These are phyloP conservation scores for Psammodynastes pulverulentus DNA, from an alignment of 2,113 vertebrate genomes.

Conservation along the genomic window DNA sequence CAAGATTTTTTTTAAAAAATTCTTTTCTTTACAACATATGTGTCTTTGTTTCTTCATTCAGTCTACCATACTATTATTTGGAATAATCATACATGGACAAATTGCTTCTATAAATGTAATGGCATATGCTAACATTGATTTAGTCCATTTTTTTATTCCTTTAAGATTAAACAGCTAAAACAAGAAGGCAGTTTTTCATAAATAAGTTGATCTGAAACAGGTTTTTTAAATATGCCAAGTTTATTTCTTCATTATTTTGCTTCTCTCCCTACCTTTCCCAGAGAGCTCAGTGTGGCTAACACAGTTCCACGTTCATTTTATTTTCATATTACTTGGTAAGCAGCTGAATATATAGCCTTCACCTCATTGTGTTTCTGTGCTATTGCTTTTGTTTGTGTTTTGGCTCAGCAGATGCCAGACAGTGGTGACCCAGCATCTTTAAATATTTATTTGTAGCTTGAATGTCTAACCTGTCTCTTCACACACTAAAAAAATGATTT, in stretches of 20 bases:
- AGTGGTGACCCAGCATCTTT: not conserved
- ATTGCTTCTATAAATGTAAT: not conserved
- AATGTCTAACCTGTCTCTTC: not conserved
- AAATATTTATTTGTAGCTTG: not conserved
- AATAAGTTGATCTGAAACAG: not conserved
- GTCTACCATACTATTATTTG: not conserved
- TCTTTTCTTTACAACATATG: not conserved
- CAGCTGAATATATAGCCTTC: not conserved
- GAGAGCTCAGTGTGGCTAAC: not conserved
- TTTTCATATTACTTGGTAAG: not conserved
- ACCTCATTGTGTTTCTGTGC: not conserved
- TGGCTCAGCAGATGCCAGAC: not conserved
- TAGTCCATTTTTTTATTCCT: not conserved
- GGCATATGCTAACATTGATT: not conserved
- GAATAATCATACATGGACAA: not conserved
- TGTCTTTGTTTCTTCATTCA: not conserved
- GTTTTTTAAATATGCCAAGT: not conserved
- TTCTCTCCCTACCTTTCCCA: not conserved
- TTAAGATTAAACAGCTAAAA: not conserved
- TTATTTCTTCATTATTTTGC: not conserved
- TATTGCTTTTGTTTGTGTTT: not conserved
- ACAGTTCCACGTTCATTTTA: not conserved
- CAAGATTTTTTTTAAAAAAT: not conserved
- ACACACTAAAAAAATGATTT: not conserved
- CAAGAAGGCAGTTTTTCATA: not conserved